Base-by-base conservation (phyloP, 92 coral and sea anemone species). In the Palythoa grandiflora region DNA sequence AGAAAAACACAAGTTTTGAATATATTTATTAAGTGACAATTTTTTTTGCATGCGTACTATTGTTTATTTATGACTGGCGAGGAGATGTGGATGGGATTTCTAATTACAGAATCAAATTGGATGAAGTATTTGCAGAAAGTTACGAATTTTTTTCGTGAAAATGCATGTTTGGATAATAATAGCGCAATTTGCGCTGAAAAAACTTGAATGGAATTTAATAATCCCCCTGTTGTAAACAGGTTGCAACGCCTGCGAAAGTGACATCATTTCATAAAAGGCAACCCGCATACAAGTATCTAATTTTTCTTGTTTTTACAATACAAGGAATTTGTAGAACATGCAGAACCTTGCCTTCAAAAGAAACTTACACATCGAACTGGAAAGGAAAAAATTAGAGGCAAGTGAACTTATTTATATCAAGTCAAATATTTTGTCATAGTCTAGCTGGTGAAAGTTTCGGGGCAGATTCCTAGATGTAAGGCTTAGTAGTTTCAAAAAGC, bases 401-500 rank as follows among this genome's bases (percentile, higher is more conserved):
- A n/a, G n/a, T n/a, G n/a, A n/a, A n/a, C n/a, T n/a, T n/a, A n/a
- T n/a, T n/a, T n/a, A n/a, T n/a, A n/a, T n/a, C n/a, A n/a, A n/a
- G n/a, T n/a, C n/a, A n/a, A n/a, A n/a, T n/a, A n/a, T n/a, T n/a
- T n/a, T n/a, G n/a, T n/a, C n/a, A n/a, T n/a, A n/a, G n/a, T n/a
- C n/a, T n/a, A n/a, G n/a, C n/a, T n/a, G n/a, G n/a, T n/a, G 14
- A 65, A 65, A 65, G 14, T 4, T 65, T 65, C 71, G 71, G 71
- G 71, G 71, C 71, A 65, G 71, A 65, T 65, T 65, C 71, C 71
- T 65, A 65, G 71, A 65, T 16, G 6, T 65, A 65, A 65, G 71
- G 71, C 71, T 65, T 4, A 65, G 71, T 65, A 65, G 71, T 65
- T 65, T 65, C 71, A 65, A 65, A 65, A 65, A 65, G 71, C 71